Evolutionary conservation across 2,113 vertebrate species (phyloP), one percentile per base, ranked within the genome.

Genomic region (Phylloscopus whistleri): DNA sequence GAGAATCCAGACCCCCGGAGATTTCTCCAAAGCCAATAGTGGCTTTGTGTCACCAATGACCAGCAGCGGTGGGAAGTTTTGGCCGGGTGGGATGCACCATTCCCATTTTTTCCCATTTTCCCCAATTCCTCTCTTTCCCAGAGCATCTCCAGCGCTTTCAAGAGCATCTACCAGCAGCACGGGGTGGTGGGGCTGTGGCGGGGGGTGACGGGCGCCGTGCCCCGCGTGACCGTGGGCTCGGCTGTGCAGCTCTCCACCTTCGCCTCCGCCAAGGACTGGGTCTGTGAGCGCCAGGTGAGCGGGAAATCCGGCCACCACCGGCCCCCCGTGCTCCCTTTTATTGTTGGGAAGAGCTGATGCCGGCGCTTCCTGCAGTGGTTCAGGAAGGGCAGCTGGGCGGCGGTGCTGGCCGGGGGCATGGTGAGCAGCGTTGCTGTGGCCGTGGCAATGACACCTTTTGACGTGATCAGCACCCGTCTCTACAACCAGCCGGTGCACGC

Each of bases 401-500:
- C 98, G 1, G 98, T 98, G 51, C 95, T 99, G 96, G 96, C 98
- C 0, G 98, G 98, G 5, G 99, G 98, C 76, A 98, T 98, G 98
- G 97, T 99, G 86, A 99, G 99, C 79, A 98, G 99, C 0, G 92
- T 99, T 4, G 99, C 98, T 0, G 99, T 99, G 94, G 98, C 98
- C 0, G 92, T 98, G 43, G 98, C 98, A 9, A 99, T 99, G 99
- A 99, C 99, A 0, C 99, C 99, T 4, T 99, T 99, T 19, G 99
- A 99, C 1, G 99, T 99, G 95, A 97, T 99, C 92, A 99, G 99
- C 94, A 99, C 99, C 0, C 98, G 99, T 19, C 98, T 99, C 30
- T 99, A 99, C 98, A 99, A 99, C 95, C 99, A 99, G 96, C 99
- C 99, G 0, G 99, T 99, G 97, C 98, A 99, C 1, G 90, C 98